Conservation (phyloP, 1,140 invertebrate species). For the Platorchestia sp. region DNA sequence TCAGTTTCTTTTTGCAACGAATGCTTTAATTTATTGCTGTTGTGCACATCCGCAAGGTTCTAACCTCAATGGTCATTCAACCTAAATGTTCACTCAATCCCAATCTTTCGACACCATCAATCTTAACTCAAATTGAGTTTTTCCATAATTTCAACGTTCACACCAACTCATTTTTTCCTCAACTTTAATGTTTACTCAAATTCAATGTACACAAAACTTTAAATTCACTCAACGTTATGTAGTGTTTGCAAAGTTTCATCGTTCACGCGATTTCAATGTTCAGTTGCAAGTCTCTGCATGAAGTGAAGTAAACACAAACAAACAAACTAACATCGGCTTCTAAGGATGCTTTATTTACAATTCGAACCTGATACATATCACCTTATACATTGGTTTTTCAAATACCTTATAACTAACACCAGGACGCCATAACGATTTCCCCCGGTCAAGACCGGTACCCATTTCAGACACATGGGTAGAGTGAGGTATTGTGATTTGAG, state of each 20-base stretch:
- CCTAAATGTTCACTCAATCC: background rate
- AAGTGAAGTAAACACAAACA: background rate
- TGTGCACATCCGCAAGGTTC: background rate
- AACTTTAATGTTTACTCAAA: background rate
- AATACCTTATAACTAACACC: too few species aligned
- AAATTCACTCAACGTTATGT: too few species aligned
- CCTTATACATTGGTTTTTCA: too few species aligned
- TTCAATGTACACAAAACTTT: background rate
- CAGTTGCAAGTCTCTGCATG: background rate
- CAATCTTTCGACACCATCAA: background rate
- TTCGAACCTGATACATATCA: too few species aligned
- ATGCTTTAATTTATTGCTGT: background rate
- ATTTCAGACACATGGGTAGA: too few species aligned
- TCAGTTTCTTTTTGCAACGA: background rate
- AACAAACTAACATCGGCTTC: too few species aligned
- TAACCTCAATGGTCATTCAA: background rate
- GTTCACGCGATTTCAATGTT: background rate
- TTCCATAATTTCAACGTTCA: background rate
- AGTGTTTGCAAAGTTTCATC: too few species aligned
- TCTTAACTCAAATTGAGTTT: background rate
- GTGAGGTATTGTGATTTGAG: too few species aligned
- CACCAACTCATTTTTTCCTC: background rate
- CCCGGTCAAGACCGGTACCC: too few species aligned
- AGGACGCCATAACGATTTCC: too few species aligned
- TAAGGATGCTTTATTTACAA: too few species aligned